A percentile compares a stretch with the other conserved stretches of the same genome.
Evolutionary conservation across 2,888 invertebrate genomes (phyloP).

Genomic region (Thereva unica): DNA sequence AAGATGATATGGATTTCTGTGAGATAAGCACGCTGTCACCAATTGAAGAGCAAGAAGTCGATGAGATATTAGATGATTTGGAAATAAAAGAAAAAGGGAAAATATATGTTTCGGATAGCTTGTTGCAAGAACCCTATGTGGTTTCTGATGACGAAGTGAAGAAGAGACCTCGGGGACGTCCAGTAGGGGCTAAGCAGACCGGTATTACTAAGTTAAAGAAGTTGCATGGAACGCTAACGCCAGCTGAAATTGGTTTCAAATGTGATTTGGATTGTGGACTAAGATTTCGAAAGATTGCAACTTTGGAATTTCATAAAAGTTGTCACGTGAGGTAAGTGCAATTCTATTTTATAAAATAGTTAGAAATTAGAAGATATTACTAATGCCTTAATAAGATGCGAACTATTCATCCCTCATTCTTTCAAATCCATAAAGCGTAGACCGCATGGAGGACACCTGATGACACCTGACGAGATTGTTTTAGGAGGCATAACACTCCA

Average conservation of each 20-base stretch:
- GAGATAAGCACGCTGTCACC: slow-evolving; percentile 11
- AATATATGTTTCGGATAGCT: slow-evolving; percentile 56
- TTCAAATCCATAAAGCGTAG: too few species aligned
- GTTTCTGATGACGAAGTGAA: neutral
- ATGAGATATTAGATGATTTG: slow-evolving; percentile 37
- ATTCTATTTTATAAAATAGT: neutral
- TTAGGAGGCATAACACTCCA: too few species aligned
- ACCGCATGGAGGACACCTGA: too few species aligned
- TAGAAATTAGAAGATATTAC: too few species aligned
- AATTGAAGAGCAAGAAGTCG: slow-evolving; percentile 38
- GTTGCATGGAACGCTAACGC: slow-evolving; percentile 25
- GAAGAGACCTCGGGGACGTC: slow-evolving; percentile 49
- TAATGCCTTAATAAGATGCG: too few species aligned
- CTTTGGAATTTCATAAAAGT: slow-evolving; percentile 53
- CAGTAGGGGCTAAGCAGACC: slow-evolving; percentile 53
- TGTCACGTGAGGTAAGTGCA: slow-evolving; percentile 51
- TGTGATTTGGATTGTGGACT: slow-evolving; percentile 54
- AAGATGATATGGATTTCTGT: slow-evolving; percentile 1
- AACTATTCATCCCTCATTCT: too few species aligned
- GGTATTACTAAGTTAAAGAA: slow-evolving; percentile 49
- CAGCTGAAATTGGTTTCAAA: slow-evolving; percentile 48
- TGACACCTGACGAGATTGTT: too few species aligned
- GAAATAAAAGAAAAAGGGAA: slow-evolving; percentile 50
- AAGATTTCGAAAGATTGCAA: slow-evolving; percentile 52
- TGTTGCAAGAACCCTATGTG: slow-evolving; percentile 47